Evolutionary conservation across 2,797 vertebrate species (phyloP).

Genomic region (Tolypeutes matacus): DNA sequence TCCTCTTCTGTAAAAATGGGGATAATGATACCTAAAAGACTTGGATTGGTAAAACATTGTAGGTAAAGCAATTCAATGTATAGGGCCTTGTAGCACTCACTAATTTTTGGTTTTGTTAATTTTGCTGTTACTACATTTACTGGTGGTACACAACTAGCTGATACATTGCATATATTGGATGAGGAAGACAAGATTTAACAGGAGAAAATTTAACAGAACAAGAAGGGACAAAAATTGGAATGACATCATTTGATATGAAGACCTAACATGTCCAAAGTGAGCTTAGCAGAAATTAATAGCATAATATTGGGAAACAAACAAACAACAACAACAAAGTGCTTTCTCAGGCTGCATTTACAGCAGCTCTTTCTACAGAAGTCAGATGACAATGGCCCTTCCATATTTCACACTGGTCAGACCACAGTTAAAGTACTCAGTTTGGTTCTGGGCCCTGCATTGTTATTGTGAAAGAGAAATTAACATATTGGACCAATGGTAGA

Average conservation of each 20-base stretch:
- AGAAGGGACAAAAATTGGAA: not conserved
- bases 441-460: not conserved
- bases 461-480: not conserved
- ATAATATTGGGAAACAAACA: not conserved
- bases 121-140: not conserved
- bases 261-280: not conserved
- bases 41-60: not conserved
- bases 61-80: not conserved
- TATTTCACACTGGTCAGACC: not conserved
- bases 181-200: not conserved
- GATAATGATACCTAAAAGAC: not conserved
- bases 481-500: not conserved
- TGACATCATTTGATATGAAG: not conserved
- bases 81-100: not conserved
- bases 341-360: not conserved
- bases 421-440: not conserved
- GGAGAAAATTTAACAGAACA: not conserved
- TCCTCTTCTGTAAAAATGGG: not conserved
- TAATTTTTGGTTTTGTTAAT: not conserved
- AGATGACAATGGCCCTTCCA: not conserved
- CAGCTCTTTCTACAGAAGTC: not conserved
- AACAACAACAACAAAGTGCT: not conserved
- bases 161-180: not conserved
- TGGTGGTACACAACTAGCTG: not conserved
- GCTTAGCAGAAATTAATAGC: not conserved